These are phyloP conservation scores for Halictus ligatus DNA, from an alignment of 2,888 invertebrate species.

Conservation along the genomic window DNA sequence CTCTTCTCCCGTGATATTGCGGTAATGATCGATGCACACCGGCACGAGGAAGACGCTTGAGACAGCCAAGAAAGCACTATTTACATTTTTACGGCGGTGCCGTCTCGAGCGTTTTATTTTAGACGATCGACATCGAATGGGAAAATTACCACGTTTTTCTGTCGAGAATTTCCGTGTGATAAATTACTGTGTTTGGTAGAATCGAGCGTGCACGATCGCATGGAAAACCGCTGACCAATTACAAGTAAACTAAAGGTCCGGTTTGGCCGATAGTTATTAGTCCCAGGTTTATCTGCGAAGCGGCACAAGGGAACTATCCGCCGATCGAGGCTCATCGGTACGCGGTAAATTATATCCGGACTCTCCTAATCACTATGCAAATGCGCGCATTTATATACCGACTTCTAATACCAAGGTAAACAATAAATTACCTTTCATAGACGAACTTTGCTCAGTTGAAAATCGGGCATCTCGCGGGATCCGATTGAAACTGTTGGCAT, in stretches of 20 bases:
- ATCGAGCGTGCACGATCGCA: neutral
- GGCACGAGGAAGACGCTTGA: neutral
- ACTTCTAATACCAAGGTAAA: neutral
- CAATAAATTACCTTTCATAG: neutral
- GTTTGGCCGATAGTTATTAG: neutral
- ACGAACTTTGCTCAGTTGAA: neutral
- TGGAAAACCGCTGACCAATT: neutral
- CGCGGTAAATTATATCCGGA: neutral
- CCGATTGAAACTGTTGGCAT: neutral
- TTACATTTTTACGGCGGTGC: neutral
- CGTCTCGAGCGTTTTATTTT: neutral
- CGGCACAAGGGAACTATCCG: neutral
- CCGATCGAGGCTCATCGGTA: neutral
- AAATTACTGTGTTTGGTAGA: neutral
- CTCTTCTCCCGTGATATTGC: neutral
- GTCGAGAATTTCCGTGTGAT: neutral
- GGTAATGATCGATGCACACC: neutral
- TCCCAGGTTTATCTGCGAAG: neutral
- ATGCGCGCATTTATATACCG: neutral
- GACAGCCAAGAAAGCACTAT: neutral
- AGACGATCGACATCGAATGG: neutral
- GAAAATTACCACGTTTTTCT: neutral
- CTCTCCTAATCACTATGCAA: constrained; percentile 1
- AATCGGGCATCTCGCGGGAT: neutral
- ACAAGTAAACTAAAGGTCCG: neutral